Percentiles rank a stretch among this genome's conserved stretches.
These are phyloP conservation scores for Corythornis madagascariensis DNA, from an alignment of 2,113 vertebrate genomes.

Conservation along the genomic window DNA sequence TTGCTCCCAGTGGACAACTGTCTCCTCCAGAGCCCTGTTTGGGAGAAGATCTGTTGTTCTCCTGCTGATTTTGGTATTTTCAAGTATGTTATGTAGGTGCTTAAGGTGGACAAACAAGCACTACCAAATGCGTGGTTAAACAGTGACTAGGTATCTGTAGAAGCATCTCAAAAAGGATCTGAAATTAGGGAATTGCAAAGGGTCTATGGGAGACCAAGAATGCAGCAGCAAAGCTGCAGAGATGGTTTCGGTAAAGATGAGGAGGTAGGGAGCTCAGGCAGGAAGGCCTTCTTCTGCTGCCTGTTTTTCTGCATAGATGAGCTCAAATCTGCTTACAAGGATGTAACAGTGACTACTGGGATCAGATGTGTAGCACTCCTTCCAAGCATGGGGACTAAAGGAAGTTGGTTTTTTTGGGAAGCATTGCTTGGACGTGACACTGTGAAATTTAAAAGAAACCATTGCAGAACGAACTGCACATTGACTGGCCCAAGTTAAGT, in stretches of 20 bases:
- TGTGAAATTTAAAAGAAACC: neutral
- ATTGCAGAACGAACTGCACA: neutral
- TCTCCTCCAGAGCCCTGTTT: neutral
- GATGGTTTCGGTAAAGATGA: neutral
- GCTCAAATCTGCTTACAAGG: neutral
- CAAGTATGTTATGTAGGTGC: neutral
- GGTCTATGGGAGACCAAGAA: neutral
- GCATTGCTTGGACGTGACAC: neutral
- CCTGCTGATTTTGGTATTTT: neutral
- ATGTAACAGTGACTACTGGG: neutral
- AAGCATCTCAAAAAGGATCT: neutral
- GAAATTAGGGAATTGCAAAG: neutral
- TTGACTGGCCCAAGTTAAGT: rapidly evolving
- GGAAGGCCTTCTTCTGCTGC: neutral
- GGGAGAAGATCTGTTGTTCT: neutral
- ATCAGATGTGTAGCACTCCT: neutral
- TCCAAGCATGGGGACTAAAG: neutral
- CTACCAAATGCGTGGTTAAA: neutral
- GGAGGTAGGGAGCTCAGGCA: neutral
- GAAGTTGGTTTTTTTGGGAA: neutral
- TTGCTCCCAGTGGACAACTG: neutral
- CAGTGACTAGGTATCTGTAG: neutral
- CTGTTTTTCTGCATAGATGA: neutral
- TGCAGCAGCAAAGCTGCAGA: neutral
- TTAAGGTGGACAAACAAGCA: neutral